Evolutionary conservation across 2,797 vertebrate species (phyloP).

Genomic region (Cercopithecus diana): DNA sequence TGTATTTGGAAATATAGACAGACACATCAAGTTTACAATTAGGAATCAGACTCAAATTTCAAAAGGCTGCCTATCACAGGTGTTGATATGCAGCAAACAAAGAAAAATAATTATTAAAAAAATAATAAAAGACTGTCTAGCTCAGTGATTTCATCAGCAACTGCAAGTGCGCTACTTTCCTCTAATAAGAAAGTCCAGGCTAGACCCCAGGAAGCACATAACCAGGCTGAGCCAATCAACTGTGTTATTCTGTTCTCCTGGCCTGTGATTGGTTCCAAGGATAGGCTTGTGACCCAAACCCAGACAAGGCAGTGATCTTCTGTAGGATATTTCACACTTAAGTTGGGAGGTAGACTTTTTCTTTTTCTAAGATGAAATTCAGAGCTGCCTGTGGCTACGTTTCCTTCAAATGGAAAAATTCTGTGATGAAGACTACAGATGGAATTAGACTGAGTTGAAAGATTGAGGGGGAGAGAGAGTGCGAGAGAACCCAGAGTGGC

Average conservation of each 20-base stretch:
- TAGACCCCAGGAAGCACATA: neutral
- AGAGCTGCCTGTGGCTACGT: neutral
- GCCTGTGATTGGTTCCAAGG: neutral
- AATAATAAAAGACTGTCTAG: neutral
- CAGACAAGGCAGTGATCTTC: neutral
- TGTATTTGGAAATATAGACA: conserved; percentile 22
- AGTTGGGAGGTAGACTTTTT: neutral
- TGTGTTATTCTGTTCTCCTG: neutral
- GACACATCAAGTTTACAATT: neutral
- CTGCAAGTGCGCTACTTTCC: neutral
- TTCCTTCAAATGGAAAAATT: conserved; percentile 28
- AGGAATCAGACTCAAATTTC: neutral
- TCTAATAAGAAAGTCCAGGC: neutral
- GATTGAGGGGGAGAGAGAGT: neutral
- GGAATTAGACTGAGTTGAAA: conserved; percentile 17
- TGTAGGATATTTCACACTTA: neutral
- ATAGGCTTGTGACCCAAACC: neutral
- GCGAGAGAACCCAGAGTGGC: neutral
- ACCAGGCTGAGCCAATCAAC: neutral
- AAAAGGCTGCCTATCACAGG: neutral
- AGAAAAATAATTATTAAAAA: too few species aligned
- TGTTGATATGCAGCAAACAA: too few species aligned
- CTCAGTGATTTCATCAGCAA: neutral
- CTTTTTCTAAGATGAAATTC: conserved; percentile 19
- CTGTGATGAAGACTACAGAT: neutral